Base-by-base conservation (phyloP, 2,113 vertebrate species). In the Solea solea region DNA sequence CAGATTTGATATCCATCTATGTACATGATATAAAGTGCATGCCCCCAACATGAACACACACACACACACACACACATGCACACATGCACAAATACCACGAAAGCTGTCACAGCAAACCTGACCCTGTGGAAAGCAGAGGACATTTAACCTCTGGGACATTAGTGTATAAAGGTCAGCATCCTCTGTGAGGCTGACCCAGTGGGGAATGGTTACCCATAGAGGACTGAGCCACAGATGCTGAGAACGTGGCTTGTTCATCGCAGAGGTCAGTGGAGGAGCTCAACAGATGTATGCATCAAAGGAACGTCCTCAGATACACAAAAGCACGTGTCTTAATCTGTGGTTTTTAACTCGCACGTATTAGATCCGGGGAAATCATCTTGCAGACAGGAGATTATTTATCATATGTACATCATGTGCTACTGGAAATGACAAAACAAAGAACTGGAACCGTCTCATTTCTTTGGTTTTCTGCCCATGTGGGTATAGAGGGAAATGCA, bases 251-350 rank as follows among this genome's bases (percentile, higher is more conserved):
- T 21, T 69, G 65, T 72, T 74, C 50, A 25, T 42, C 69, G 67
- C 58, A 53, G 69, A 76, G 88, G 81, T 89, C 79, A 82, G 42
- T 25, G 9, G 64, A 69, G 57, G 55, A 70, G 70, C 65, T 49
- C 72, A 79, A 49, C 83, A 85, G 81, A 69, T 89, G 82, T 74
- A 84, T 62, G 64, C 40, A 58, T 74, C 76, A 77, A 64, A 77
- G 52, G 46, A 13, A 49, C 45, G 16, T n/a, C 62, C 49, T 45
- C 51, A 59, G 10, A 9, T 25, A n/a, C 34, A 21, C 9, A 16
- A 65, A n/a, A n/a, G 49, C 14, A 46, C 25, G 16, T 12, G 45
- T 8, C 58, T 72, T 51, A 34, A 67, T 72, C 10, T 57, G 21
- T 8, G 46, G 13, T 63, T 72, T 15, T 65, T 49, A 9, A 11